Percentiles rank a stretch among this genome's conserved stretches.
Conservation (phyloP, 2,797 vertebrate species). For the Eospalax fontanierii region DNA sequence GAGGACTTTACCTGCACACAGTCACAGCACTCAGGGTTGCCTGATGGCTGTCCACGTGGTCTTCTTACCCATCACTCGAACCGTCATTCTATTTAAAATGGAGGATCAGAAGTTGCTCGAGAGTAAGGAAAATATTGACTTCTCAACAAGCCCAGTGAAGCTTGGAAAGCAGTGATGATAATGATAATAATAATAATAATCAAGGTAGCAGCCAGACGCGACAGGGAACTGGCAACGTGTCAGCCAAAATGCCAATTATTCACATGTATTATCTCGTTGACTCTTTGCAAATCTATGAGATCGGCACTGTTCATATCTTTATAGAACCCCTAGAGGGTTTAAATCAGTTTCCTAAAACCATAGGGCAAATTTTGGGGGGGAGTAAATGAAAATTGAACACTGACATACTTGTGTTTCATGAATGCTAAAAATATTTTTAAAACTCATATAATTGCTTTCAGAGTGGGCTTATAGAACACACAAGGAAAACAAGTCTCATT, state of each 20-base stretch:
- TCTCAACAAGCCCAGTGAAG: slow-evolving; percentile 2
- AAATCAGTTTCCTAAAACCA: slow-evolving; percentile 6
- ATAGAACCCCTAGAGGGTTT: neutral
- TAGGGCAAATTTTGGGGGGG: neutral
- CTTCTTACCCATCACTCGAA: neutral
- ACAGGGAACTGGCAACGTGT: neutral
- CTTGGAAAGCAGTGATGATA: neutral
- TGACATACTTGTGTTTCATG: neutral
- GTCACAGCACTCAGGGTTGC: neutral
- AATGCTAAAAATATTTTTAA: slow-evolving; percentile 26
- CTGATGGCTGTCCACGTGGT: neutral
- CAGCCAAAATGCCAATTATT: neutral
- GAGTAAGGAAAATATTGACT: neutral
- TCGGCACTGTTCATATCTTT: neutral
- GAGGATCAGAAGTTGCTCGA: neutral
- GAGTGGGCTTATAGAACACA: slow-evolving; percentile 43
- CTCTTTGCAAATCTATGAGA: neutral
- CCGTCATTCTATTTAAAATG: neutral
- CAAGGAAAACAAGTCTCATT: slow-evolving; percentile 58
- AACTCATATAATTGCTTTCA: slow-evolving; percentile 60
- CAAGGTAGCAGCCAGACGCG: neutral
- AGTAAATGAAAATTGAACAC: slow-evolving; percentile 33
- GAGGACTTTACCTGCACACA: neutral
- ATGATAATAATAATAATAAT: neutral
- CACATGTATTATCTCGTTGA: neutral